Percentiles rank a stretch among this genome's conserved stretches.
Evolutionary conservation across 2,113 vertebrate species (phyloP).

Genomic region (Apodemus speciosus): DNA sequence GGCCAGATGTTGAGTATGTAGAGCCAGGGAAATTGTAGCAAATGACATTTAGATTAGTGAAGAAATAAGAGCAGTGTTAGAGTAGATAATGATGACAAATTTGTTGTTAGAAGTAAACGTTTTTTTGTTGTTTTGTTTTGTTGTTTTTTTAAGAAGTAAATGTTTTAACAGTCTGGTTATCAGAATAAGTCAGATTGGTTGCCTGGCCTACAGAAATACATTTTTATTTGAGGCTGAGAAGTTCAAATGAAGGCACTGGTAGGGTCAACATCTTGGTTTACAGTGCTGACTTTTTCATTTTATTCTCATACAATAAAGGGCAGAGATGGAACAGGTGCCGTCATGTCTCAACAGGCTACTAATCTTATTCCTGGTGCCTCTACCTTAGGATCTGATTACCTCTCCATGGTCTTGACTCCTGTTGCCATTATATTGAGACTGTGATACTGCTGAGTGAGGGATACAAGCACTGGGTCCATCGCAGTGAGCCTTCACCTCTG

Average conservation of each 20-base stretch:
- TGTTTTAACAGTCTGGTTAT: background rate
- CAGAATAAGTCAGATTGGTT: background rate
- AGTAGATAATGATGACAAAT: background rate
- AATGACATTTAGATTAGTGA: background rate
- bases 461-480: background rate
- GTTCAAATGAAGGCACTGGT: background rate
- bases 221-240: background rate
- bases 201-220: background rate
- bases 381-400: background rate
- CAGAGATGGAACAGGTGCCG: background rate
- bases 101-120: background rate
- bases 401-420: background rate
- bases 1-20: background rate
- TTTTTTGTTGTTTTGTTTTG: too few relatives aligned
- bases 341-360: background rate
- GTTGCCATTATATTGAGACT: background rate
- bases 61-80: background rate
- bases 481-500: background rate
- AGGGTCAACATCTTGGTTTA: background rate
- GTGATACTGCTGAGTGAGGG: background rate
- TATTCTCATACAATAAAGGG: background rate
- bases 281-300: background rate
- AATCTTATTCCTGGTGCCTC: background rate
- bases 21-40: background rate
- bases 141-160: background rate